Conservation (phyloP, 2,113 vertebrate species). For the Hoplias malabaricus region DNA sequence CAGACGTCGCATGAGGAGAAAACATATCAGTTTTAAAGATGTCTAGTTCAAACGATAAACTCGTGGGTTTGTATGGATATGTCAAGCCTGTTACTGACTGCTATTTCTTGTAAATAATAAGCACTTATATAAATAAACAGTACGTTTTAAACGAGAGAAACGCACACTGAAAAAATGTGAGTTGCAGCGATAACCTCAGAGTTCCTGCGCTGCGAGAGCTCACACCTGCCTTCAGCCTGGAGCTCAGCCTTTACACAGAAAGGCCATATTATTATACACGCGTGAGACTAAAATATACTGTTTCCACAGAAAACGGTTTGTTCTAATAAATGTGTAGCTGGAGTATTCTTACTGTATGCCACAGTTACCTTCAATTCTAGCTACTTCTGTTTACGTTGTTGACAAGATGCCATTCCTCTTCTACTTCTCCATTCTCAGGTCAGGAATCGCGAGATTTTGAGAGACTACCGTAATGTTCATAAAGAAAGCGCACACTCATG, state of each 20-base stretch:
- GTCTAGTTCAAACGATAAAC: too few relatives aligned
- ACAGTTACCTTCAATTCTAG: slow-evolving; percentile 30
- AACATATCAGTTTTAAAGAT: too few relatives aligned
- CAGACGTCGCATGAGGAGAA: too few relatives aligned
- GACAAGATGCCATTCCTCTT: slow-evolving; percentile 40
- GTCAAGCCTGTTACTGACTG: too few relatives aligned
- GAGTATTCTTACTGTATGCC: background rate
- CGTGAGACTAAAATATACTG: background rate
- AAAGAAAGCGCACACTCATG: background rate
- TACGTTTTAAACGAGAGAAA: too few relatives aligned
- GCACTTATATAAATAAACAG: too few relatives aligned
- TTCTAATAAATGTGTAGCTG: background rate
- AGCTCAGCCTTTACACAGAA: background rate
- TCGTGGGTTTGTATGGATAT: too few relatives aligned
- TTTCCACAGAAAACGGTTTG: background rate
- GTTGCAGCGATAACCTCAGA: too few relatives aligned
- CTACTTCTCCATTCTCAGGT: background rate
- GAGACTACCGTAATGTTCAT: slow-evolving; percentile 19
- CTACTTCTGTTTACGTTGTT: slow-evolving; percentile 28
- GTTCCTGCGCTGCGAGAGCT: background rate
- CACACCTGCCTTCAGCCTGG: background rate
- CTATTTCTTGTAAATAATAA: too few relatives aligned
- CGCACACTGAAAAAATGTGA: too few relatives aligned
- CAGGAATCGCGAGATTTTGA: slow-evolving; percentile 41
- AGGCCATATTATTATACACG: background rate